phyloP scores from a whole-genome alignment of 2,888 invertebrate genomes.

The Diarsia dahlii region DNA sequence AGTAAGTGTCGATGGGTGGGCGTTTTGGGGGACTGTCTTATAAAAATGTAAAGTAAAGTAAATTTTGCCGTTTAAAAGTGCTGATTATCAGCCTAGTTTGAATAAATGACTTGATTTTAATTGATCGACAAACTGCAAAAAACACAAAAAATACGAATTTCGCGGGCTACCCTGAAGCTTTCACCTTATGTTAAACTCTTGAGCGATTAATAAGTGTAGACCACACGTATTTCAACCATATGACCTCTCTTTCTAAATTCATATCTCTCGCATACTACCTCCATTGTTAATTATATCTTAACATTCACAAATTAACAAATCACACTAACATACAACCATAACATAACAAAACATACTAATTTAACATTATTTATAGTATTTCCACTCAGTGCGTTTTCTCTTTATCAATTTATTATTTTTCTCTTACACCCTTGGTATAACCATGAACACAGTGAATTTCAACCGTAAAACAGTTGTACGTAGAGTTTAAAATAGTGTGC shows the following conservation, averaged over 20 bases:
- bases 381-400: slow-evolving; percentile 51
- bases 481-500: neutral
- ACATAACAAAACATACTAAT: slow-evolving; percentile 60
- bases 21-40: too few relatives aligned
- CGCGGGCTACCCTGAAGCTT: too few relatives aligned
- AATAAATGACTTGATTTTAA: too few relatives aligned
- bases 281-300: slow-evolving; percentile 41
- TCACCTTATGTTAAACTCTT: neutral
- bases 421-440: neutral
- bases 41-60: too few relatives aligned
- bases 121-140: too few relatives aligned
- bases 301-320: slow-evolving; percentile 64
- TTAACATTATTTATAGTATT: slow-evolving; percentile 62
- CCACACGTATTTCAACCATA: neutral
- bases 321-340: slow-evolving; percentile 63
- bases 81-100: too few relatives aligned
- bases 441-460: neutral
- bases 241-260: neutral
- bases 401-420: slow-evolving; percentile 22
- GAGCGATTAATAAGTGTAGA: too few relatives aligned
- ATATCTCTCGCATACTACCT: slow-evolving; percentile 43
- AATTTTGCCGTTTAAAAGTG: too few relatives aligned
- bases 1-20: too few relatives aligned
- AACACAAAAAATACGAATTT: too few relatives aligned
- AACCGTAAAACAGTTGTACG: neutral